phyloP scores from a whole-genome alignment of 2,888 invertebrate species.

The Oscheius sp. region DNA sequence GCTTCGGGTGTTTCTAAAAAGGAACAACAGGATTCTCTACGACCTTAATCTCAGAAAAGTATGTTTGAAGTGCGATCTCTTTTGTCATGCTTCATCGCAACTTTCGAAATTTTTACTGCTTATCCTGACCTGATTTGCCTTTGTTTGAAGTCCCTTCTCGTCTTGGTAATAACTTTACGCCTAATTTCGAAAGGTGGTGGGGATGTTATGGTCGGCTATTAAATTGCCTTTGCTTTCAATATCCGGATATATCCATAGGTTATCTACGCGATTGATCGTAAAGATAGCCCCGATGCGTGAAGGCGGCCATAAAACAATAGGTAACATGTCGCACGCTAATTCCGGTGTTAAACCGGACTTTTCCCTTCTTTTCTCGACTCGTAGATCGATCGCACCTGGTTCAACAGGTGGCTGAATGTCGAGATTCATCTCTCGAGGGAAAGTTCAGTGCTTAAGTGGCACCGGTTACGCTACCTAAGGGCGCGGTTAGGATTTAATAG shows the following conservation, averaged over 20 bases:
- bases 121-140: not conserved
- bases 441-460: constrained; percentile 17
- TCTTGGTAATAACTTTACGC: not conserved
- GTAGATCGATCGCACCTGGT: constrained; percentile 15
- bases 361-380: not conserved
- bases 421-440: constrained; percentile 5
- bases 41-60: not conserved
- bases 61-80: constrained; percentile 10
- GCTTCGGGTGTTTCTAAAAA: constrained; percentile 23
- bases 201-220: too few relatives aligned
- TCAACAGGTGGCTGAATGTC: not conserved
- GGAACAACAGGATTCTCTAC: constrained; percentile 15
- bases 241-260: not conserved
- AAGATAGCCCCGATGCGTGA: not conserved
- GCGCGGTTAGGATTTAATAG: constrained; percentile 11
- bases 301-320: constrained; percentile 25
- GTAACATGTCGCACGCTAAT: constrained; percentile 20
- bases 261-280: constrained; percentile 16
- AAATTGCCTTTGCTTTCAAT: not conserved
- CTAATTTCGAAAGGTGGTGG: constrained; percentile 13
- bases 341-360: constrained; percentile 26
- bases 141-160: not conserved
- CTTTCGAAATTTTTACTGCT: not conserved
- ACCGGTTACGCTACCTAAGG: constrained; percentile 15
- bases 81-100: not conserved